A percentile compares a stretch with the other conserved stretches of the same genome.
phyloP scores from a whole-genome alignment of 1,140 invertebrate genomes.

The Hylaeus anthracinus region DNA sequence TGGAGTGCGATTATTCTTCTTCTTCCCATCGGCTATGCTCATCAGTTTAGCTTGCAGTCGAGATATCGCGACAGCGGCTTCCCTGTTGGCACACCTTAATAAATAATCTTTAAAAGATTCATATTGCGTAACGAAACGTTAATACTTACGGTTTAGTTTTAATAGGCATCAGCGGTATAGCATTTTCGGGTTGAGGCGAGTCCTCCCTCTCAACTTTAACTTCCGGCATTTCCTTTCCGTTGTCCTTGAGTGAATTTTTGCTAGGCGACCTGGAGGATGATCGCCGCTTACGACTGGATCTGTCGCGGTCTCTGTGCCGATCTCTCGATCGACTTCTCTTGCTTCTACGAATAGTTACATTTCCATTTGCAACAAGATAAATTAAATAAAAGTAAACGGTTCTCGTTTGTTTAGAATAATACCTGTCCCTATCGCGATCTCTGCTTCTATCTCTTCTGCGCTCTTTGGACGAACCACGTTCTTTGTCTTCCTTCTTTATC shows the following conservation, averaged over 20 bases:
- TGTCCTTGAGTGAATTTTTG: conserved; percentile 73
- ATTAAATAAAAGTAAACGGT: background rate
- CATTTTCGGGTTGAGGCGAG: conserved; percentile 76
- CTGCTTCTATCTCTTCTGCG: conserved; percentile 77
- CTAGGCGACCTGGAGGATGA: conserved; percentile 77
- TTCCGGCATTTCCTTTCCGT: conserved; percentile 73
- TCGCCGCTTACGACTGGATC: conserved; percentile 75
- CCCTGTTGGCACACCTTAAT: conserved; percentile 66
- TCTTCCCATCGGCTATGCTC: conserved; percentile 82
- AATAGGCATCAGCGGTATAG: conserved; percentile 75
- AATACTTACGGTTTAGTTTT: conserved; percentile 79
- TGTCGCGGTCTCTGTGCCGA: conserved; percentile 79
- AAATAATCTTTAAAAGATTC: conserved; percentile 21
- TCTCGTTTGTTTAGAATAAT: conserved; percentile 25
- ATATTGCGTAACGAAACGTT: background rate
- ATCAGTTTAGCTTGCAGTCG: conserved; percentile 83
- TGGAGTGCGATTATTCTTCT: conserved; percentile 77
- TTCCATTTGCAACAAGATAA: too few relatives aligned
- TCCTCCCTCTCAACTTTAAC: conserved; percentile 76
- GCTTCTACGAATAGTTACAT: conserved; percentile 63
- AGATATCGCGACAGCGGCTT: conserved; percentile 81
- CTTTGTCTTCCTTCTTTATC: conserved; percentile 78
- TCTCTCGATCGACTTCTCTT: conserved; percentile 82
- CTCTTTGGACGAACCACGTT: conserved; percentile 76
- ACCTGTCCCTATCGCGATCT: conserved; percentile 80